A percentile compares a stretch with the other conserved stretches of the same genome.
These are phyloP conservation scores for Enchytraeus crypticus DNA, from an alignment of 2,888 invertebrate species.

Conservation along the genomic window DNA sequence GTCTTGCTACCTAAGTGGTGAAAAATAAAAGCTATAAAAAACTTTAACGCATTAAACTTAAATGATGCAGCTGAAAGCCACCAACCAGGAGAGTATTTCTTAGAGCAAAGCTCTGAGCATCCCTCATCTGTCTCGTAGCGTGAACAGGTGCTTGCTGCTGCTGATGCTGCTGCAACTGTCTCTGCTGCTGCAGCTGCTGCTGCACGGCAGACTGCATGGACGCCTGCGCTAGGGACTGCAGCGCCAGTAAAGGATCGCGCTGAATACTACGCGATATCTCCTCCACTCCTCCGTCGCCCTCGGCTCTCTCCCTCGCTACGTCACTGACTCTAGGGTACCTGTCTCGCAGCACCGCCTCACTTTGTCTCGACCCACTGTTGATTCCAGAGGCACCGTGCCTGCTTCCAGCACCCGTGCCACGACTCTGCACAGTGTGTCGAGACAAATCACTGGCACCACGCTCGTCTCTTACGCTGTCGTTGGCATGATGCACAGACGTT, in stretches of 20 bases:
- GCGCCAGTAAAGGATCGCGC: neutral
- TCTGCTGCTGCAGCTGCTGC: neutral
- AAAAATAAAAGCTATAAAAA: too few relatives aligned
- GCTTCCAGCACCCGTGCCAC: too few relatives aligned
- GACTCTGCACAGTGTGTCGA: too few relatives aligned
- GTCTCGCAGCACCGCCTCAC: neutral
- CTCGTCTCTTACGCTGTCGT: too few relatives aligned
- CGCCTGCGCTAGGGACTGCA: neutral
- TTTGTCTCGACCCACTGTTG: neutral
- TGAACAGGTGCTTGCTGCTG: neutral
- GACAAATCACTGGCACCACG: too few relatives aligned
- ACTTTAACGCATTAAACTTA: too few relatives aligned
- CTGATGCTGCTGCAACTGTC: too few relatives aligned
- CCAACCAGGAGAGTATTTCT: neutral
- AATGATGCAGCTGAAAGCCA: too few relatives aligned
- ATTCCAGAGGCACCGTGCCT: too few relatives aligned
- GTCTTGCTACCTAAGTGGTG: too few relatives aligned
- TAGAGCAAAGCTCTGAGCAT: neutral
- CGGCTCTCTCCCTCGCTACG: neutral
- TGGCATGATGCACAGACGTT: too few relatives aligned
- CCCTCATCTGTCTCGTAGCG: neutral
- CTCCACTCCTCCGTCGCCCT: neutral
- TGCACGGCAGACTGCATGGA: neutral
- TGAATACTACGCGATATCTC: neutral
- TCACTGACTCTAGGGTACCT: neutral